Base-by-base conservation (phyloP, 1,140 invertebrate species). In the Vollenhovia emeryi region DNA sequence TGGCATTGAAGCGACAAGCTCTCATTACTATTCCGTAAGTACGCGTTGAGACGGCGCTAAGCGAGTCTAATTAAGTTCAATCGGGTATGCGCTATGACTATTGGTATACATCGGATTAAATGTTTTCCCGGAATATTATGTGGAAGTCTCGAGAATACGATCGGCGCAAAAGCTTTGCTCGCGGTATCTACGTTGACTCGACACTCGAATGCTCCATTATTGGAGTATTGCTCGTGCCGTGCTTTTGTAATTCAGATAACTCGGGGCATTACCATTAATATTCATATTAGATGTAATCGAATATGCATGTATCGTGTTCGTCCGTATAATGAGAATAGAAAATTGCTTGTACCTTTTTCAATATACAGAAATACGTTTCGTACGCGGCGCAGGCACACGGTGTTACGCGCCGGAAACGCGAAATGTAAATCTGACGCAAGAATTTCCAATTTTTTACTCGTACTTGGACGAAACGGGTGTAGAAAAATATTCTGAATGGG, bases 11-110 rank as follows among this genome's bases (percentile, higher is more conserved):
- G 78, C 55, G 73, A 78, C 66, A 82, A 85, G 80, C 57, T 43
- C 87, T 92, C 90, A 86, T 93, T 93, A 93, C 91, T 91, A 91
- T 91, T 92, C 90, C 55, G 75, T 79, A 69, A 84, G 87, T 87
- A 92, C 76, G 87, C 79, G 88, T 89, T 83, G 85, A 52, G 68
- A 86, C 83, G 88, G 89, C 84, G 90, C 87, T 91, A 92, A 92
- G 87, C 84, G 91, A 90, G 73, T 91, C 91, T 92, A 93, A 93
- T 94, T 93, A 93, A 93, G 91, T 92, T 91, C 87, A 92, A 93
- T 93, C 92, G 92, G 92, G 92, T 92, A 92, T 92, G 87, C 91
- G 88, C 84, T 87, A 75, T 88, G 86, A 91, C 89, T 86, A 87
- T 86, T 71, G 87, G 85, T 79, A 62, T 45, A 89, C 91, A 84